Conservation (phyloP, 2,113 vertebrate genomes). For the Platysteira castanea region DNA sequence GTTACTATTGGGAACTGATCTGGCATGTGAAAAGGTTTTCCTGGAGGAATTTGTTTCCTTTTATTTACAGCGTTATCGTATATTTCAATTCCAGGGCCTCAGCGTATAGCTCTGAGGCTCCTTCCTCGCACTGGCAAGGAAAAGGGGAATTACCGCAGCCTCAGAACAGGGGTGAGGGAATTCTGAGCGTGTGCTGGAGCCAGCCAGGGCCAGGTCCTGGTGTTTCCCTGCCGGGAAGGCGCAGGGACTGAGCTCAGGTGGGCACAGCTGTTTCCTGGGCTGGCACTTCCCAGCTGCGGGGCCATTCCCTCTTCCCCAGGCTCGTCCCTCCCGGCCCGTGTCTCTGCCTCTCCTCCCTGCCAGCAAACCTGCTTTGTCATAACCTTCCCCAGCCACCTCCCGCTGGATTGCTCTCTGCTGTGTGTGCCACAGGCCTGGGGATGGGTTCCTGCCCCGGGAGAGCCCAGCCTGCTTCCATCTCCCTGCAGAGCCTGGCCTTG, state of each 20-base stretch:
- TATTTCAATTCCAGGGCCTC: conserved; percentile 51
- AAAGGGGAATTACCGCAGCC: neutral
- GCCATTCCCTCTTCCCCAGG: fast-evolving
- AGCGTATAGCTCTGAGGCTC: conserved; percentile 8
- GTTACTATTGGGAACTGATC: conserved; percentile 57
- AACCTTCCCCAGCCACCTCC: neutral
- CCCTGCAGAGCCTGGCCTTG: neutral
- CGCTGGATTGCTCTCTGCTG: no score
- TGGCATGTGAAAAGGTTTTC: conserved; percentile 33
- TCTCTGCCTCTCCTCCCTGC: neutral
- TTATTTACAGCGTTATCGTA: conserved; percentile 32
- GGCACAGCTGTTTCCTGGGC: neutral
- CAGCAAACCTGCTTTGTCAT: neutral
- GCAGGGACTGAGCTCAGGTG: fast-evolving
- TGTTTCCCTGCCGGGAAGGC: neutral
- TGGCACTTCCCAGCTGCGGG: fast-evolving
- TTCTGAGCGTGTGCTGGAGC: neutral
- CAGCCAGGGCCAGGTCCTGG: neutral
- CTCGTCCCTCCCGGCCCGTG: neutral
- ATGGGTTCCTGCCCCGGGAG: neutral
- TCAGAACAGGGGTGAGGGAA: neutral
- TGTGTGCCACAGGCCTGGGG: neutral
- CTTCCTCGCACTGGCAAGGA: neutral
- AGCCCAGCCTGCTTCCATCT: neutral
- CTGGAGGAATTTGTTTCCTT: conserved; percentile 59